Evolutionary conservation across 2,888 invertebrate genomes (phyloP).

Genomic region (Hylaea fasciaria): DNA sequence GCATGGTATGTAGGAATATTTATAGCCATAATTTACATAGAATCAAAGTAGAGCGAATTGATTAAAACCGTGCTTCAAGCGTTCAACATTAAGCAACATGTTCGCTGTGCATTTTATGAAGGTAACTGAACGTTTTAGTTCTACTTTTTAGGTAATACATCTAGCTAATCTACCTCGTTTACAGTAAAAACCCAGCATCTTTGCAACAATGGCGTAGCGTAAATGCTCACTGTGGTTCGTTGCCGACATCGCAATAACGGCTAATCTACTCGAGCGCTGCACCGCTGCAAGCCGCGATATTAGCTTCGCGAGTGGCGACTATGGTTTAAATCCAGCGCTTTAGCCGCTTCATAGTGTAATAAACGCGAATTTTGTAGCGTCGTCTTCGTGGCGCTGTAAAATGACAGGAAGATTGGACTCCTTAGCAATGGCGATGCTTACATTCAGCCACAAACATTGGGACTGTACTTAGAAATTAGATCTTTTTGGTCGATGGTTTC

Average conservation of each 20-base stretch:
- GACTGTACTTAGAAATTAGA: constrained; percentile 16
- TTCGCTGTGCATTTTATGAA: too few relatives aligned
- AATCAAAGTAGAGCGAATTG: too few relatives aligned
- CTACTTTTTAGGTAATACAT: too few relatives aligned
- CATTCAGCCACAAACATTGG: constrained; percentile 6
- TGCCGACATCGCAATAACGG: constrained; percentile 42
- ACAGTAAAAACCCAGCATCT: too few relatives aligned
- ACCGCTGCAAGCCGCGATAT: constrained; percentile 52
- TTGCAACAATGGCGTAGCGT: constrained; percentile 48
- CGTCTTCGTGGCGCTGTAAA: constrained; percentile 19
- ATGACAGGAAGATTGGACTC: constrained; percentile 18
- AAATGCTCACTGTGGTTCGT: constrained; percentile 19
- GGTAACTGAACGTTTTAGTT: too few relatives aligned
- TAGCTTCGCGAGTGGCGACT: constrained; percentile 45
- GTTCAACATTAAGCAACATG: too few relatives aligned
- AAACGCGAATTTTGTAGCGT: constrained; percentile 26
- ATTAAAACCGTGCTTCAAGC: too few relatives aligned
- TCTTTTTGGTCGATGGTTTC: background rate
- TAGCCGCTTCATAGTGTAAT: constrained; percentile 47
- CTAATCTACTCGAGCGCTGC: constrained; percentile 43
- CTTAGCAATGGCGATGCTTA: constrained; percentile 19
- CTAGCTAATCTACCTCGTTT: too few relatives aligned
- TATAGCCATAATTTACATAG: too few relatives aligned
- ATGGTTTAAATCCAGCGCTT: constrained; percentile 51
- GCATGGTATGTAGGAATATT: background rate